Percentiles rank a stretch among this genome's conserved stretches.
Conservation (phyloP, 2,113 vertebrate genomes). For the Myiopsitta monachus region DNA sequence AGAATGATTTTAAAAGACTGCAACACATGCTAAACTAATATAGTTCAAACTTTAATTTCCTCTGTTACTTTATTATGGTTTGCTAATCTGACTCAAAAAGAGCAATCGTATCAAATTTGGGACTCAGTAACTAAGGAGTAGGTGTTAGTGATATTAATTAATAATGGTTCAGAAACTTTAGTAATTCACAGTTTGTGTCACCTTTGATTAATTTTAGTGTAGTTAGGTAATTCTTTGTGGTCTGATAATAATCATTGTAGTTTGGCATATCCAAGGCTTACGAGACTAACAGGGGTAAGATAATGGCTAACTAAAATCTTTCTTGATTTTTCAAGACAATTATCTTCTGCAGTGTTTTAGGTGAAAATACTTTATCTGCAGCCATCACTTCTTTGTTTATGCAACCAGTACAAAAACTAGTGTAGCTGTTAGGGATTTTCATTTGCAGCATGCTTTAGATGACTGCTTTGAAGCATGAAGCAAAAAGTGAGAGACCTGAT, state of each 20-base stretch:
- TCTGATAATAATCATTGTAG: neutral
- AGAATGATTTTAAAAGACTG: constrained; percentile 41
- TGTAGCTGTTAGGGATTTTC: neutral
- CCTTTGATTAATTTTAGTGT: constrained; percentile 1
- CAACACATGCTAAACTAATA: constrained; percentile 51
- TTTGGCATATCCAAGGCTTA: neutral
- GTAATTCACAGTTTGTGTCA: neutral
- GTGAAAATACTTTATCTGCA: neutral
- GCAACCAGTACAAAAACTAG: neutral
- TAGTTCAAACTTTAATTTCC: constrained; percentile 60
- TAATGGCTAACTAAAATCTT: neutral
- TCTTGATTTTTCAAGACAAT: neutral
- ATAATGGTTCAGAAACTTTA: constrained; percentile 35
- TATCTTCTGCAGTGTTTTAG: neutral
- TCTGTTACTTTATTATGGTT: constrained; percentile 58
- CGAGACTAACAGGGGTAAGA: neutral
- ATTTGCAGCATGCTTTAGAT: neutral
- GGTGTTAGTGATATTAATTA: constrained; percentile 9
- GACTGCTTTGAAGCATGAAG: neutral
- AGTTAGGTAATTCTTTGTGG: neutral
- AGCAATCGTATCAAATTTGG: constrained; percentile 29
- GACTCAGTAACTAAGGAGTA: constrained; percentile 25
- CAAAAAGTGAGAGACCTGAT: neutral
- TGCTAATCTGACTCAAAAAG: constrained; percentile 48
- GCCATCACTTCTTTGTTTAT: neutral